Evolutionary conservation across 2,888 invertebrate genomes (phyloP).

Genomic region (Lasioglossum marginatum): DNA sequence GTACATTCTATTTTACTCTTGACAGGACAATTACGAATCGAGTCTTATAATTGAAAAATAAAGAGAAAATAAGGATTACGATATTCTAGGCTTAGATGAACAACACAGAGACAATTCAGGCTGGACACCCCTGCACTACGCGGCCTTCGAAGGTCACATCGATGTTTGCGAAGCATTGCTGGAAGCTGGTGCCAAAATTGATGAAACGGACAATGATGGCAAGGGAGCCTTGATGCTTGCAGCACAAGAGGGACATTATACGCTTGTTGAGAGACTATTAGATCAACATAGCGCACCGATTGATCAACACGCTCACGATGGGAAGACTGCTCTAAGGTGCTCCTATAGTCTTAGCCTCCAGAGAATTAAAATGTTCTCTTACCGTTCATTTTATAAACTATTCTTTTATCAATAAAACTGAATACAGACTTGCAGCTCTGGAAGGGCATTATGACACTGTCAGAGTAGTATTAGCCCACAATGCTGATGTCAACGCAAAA

Average conservation of each 20-base stretch:
- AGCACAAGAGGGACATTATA: conserved; percentile 94
- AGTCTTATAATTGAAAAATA: neutral
- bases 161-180: conserved; percentile 93
- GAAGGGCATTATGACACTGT: conserved; percentile 94
- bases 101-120: conserved; percentile 97
- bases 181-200: conserved; percentile 95
- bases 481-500: conserved; percentile 94
- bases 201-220: conserved; percentile 96
- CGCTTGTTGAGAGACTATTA: conserved; percentile 88
- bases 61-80: neutral
- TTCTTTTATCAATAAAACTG: conserved; percentile 25
- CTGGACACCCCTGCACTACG: conserved; percentile 98
- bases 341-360: neutral
- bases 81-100: conserved; percentile 89
- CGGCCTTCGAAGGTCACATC: conserved; percentile 96
- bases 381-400: neutral
- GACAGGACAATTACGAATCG: neutral
- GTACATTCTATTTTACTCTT: neutral
- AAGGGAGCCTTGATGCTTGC: conserved; percentile 95
- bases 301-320: conserved; percentile 95
- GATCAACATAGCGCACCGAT: conserved; percentile 92
- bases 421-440: conserved; percentile 89
- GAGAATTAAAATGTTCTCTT: neutral
- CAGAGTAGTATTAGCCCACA: conserved; percentile 88
- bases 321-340: conserved; percentile 93